Evolutionary conservation across 2,113 vertebrate species (phyloP).

Genomic region (Eclectus roratus): DNA sequence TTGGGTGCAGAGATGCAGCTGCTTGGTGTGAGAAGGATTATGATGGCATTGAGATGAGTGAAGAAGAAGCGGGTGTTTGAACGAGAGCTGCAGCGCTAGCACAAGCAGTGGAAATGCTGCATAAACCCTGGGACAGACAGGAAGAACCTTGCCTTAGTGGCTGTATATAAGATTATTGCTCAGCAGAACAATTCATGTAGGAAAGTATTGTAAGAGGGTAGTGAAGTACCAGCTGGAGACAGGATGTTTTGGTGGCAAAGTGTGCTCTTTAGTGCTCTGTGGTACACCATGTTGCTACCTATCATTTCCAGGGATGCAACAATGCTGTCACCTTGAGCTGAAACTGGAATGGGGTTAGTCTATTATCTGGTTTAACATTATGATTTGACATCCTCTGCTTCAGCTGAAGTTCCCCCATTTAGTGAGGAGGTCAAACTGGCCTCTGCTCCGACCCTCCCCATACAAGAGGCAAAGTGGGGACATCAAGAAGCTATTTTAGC

Average conservation of each 20-base stretch:
- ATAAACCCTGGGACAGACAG: neutral
- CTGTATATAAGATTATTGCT: neutral
- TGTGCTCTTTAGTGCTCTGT: neutral
- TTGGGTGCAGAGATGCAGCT: neutral
- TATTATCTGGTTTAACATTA: neutral
- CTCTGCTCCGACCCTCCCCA: neutral
- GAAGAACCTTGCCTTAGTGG: neutral
- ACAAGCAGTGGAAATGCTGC: neutral
- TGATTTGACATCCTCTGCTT: neutral
- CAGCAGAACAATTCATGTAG: neutral
- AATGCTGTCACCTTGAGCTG: neutral
- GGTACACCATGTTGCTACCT: neutral
- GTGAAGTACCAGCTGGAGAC: neutral
- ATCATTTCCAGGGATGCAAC: neutral
- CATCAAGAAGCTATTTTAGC: neutral
- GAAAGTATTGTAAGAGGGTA: neutral
- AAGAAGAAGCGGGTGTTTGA: neutral
- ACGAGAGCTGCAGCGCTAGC: neutral
- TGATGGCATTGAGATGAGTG: rapidly evolving
- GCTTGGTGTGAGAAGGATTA: neutral
- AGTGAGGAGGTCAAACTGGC: neutral
- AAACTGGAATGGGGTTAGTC: neutral
- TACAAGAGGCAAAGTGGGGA: neutral
- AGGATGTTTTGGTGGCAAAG: neutral
- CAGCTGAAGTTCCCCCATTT: neutral